Evolutionary conservation across 23 tunicate genomes (phyloP).

Genomic region (Clavelina lepadiformis): DNA sequence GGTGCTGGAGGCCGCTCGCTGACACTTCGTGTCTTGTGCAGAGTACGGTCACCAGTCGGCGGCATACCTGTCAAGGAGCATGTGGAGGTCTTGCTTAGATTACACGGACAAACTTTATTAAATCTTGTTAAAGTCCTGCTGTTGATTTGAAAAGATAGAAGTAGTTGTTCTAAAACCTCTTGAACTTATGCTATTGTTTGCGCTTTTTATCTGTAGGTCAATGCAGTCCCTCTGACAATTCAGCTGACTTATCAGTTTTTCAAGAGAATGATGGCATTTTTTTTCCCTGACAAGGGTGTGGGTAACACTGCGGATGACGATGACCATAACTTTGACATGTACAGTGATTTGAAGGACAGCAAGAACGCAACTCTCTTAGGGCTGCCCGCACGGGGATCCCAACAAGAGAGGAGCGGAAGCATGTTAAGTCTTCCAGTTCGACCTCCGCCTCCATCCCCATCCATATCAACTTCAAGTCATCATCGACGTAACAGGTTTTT

Average conservation of each 20-base stretch:
- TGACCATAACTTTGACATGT: constrained; percentile 7
- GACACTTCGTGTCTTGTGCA: constrained; percentile 76
- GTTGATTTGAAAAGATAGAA: not conserved
- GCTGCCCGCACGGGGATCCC: not conserved
- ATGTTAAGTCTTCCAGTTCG: constrained; percentile 38
- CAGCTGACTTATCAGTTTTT: constrained; percentile 84
- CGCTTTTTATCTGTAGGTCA: constrained; percentile 46
- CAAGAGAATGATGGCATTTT: constrained; percentile 75
- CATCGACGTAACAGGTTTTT: constrained; percentile 17
- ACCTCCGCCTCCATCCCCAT: constrained; percentile 56
- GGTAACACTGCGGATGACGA: constrained; percentile 30
- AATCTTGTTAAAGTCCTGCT: not conserved
- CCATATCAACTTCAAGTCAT: constrained; percentile 8
- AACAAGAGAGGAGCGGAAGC: constrained; percentile 25
- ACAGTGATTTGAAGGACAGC: constrained; percentile 24
- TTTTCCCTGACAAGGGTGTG: constrained; percentile 66
- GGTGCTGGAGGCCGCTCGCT: constrained; percentile 79
- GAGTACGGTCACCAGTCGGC: constrained; percentile 92
- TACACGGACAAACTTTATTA: not conserved
- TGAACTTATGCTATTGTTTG: not conserved
- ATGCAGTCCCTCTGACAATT: constrained; percentile 79
- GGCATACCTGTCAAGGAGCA: constrained; percentile 96
- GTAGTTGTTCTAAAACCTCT: not conserved
- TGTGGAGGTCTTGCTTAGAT: constrained; percentile 71
- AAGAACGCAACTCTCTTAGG: constrained; percentile 12